Evolutionary conservation across 2,888 invertebrate species (phyloP).

Genomic region (Drosophila vallismaia): DNA sequence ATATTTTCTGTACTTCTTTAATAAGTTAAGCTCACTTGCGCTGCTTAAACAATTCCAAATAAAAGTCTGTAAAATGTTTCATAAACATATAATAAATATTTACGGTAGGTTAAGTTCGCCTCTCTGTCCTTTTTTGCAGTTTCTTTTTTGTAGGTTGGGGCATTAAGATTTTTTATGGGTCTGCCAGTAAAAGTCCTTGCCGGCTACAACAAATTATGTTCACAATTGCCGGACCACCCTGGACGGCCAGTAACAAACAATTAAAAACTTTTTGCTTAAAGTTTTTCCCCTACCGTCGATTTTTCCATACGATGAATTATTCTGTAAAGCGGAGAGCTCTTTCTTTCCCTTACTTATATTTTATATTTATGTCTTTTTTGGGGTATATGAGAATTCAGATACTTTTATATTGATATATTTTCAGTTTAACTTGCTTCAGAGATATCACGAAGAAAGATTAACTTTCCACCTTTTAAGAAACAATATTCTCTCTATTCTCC

Average conservation of each 20-base stretch:
- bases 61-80: constrained; percentile 81
- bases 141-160: constrained; percentile 13
- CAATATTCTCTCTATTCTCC: neutral
- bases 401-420: neutral
- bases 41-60: constrained; percentile 70
- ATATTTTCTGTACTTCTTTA: constrained; percentile 47
- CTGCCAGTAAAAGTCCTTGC: constrained; percentile 11
- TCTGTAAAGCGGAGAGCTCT: constrained; percentile 45
- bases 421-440: neutral
- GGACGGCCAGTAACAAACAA: constrained; percentile 53
- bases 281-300: constrained; percentile 36
- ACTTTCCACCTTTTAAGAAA: neutral
- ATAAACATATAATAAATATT: constrained; percentile 80
- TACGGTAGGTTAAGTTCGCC: constrained; percentile 67
- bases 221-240: constrained; percentile 37
- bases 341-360: constrained; percentile 32
- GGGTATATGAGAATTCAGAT: constrained; percentile 2
- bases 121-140: constrained; percentile 3
- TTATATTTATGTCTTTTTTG: constrained; percentile 18
- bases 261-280: constrained; percentile 70
- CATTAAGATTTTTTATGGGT: constrained; percentile 45
- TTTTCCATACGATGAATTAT: constrained; percentile 58
- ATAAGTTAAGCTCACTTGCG: constrained; percentile 64
- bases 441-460: no score
- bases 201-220: constrained; percentile 29